Conservation (phyloP, 1,140 invertebrate species). For the Pachypeltis micranthus region DNA sequence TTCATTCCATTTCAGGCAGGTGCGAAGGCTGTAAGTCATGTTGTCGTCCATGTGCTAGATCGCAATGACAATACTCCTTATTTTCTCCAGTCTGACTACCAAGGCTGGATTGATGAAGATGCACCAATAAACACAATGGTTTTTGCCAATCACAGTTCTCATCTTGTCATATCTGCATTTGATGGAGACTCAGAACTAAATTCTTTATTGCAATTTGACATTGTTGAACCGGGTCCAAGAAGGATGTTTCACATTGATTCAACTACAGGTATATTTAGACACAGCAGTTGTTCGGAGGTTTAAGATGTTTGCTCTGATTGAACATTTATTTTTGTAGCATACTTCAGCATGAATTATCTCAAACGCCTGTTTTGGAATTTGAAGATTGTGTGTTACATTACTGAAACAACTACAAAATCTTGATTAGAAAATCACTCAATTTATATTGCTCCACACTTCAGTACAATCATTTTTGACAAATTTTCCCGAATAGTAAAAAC, state of each 20-base stretch:
- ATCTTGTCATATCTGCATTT: slow-evolving; percentile 63
- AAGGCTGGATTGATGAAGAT: slow-evolving; percentile 71
- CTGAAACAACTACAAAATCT: too few species aligned
- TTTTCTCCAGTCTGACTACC: slow-evolving; percentile 66
- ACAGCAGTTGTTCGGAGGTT: too few species aligned
- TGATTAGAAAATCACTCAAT: too few species aligned
- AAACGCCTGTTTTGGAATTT: too few species aligned
- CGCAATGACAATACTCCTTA: slow-evolving; percentile 76
- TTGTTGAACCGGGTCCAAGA: slow-evolving; percentile 58
- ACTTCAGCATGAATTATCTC: too few species aligned
- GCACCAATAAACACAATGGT: slow-evolving; percentile 66
- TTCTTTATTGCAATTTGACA: slow-evolving; percentile 70
- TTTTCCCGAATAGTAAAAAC: too few species aligned
- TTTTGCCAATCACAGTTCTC: slow-evolving; percentile 48
- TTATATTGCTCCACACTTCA: too few species aligned
- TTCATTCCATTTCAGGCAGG: slow-evolving; percentile 40
- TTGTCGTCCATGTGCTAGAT: slow-evolving; percentile 61
- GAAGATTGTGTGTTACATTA: too few species aligned
- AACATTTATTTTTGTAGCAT: too few species aligned
- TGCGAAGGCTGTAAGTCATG: slow-evolving; percentile 67
- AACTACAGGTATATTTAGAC: slow-evolving; percentile 61
- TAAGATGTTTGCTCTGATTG: too few species aligned
- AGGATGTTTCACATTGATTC: slow-evolving; percentile 75
- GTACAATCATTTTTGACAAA: too few species aligned
- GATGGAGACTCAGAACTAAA: slow-evolving; percentile 75